A percentile compares a stretch with the other conserved stretches of the same genome.
Conservation (phyloP, 2,113 vertebrate genomes). For the Phylloscopus trochilus region DNA sequence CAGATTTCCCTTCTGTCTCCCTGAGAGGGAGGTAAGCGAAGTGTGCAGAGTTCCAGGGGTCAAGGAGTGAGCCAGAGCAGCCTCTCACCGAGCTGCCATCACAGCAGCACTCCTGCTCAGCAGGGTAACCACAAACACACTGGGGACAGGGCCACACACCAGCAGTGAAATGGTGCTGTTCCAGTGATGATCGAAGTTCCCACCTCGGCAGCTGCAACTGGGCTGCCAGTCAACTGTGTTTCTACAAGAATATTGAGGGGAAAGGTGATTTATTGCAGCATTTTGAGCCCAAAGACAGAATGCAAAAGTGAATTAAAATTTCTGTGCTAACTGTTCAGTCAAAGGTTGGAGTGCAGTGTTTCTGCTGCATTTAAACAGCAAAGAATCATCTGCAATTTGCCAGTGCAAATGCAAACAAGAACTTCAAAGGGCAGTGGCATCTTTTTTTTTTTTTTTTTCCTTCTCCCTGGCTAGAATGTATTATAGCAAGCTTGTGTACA, state of each 20-base stretch:
- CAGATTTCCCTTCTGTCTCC: neutral
- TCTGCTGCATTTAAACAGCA: neutral
- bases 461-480: neutral
- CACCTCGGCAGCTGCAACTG: neutral
- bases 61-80: neutral
- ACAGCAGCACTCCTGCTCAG: neutral
- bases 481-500: neutral
- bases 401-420: neutral
- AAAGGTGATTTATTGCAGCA: neutral
- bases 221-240: neutral
- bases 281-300: neutral
- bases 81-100: neutral
- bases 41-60: accelerated
- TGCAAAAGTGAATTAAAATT: neutral
- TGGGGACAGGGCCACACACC: neutral
- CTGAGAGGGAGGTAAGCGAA: neutral
- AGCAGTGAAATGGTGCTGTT: accelerated
- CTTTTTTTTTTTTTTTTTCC: neutral
- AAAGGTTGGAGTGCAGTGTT: neutral
- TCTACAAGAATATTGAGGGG: neutral
- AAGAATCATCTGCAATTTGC: neutral
- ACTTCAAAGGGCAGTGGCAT: neutral
- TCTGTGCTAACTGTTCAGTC: neutral
- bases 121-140: neutral
- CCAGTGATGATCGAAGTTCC: accelerated